phyloP scores from a whole-genome alignment of 2,888 invertebrate genomes.

The Argynnis bischoffii region DNA sequence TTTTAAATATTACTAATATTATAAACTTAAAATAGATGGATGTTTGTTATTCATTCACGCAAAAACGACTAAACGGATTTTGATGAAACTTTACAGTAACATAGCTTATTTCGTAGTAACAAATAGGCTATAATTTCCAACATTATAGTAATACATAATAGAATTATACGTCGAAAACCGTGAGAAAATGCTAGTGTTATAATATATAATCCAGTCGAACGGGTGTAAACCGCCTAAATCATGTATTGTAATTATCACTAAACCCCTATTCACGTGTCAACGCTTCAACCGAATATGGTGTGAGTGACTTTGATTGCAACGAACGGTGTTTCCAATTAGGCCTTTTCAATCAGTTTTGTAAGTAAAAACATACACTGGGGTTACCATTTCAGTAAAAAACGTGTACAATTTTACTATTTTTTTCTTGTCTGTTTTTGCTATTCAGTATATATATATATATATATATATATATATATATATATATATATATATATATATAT shows the following conservation, averaged over 20 bases:
- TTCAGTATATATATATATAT: neutral
- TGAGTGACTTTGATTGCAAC: constrained; percentile 54
- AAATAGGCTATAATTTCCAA: no score
- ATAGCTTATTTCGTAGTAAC: no score
- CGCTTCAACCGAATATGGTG: constrained; percentile 44
- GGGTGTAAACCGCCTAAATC: constrained; percentile 22
- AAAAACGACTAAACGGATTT: no score
- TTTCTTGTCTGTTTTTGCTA: neutral
- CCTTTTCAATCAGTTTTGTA: constrained; percentile 54
- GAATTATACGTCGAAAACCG: neutral
- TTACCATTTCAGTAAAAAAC: constrained; percentile 26
- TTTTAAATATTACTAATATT: no score
- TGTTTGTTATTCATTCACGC: no score
- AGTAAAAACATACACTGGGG: constrained; percentile 46
- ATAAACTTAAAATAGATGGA: no score
- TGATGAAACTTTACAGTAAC: no score
- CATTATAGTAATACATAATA: neutral
- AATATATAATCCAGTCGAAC: constrained; percentile 5
- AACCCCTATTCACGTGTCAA: constrained; percentile 47
- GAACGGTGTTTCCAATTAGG: constrained; percentile 55
- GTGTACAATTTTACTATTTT: neutral
- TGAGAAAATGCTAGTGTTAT: neutral
- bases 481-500: no score
- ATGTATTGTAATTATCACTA: constrained; percentile 51
- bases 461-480: no score